phyloP scores from a whole-genome alignment of 2,888 invertebrate species.

The Sepioteuthis lessoniana region DNA sequence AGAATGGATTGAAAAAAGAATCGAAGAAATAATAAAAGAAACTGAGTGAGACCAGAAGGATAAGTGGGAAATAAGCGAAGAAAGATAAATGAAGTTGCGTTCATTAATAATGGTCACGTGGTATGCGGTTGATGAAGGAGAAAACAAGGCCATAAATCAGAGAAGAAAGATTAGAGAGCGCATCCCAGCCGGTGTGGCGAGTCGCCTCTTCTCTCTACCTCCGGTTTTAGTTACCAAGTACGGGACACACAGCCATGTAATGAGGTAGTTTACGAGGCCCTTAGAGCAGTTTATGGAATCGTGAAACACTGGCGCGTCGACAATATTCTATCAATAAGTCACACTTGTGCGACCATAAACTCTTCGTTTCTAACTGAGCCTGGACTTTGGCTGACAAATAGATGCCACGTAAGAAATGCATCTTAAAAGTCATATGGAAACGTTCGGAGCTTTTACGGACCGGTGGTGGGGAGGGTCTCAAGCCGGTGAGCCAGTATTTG shows the following conservation, averaged over 20 bases:
- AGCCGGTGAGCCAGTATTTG: background rate
- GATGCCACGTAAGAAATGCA: conserved; percentile 21
- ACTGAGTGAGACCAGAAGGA: background rate
- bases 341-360: conserved; percentile 37
- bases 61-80: background rate
- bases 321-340: conserved; percentile 47
- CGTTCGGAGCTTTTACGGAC: background rate
- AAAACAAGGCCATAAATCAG: background rate
- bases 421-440: conserved; percentile 2
- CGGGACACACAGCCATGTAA: conserved; percentile 34
- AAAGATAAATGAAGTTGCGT: background rate
- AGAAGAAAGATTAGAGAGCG: background rate
- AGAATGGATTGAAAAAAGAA: background rate
- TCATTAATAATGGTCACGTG: conserved; percentile 33
- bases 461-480: background rate
- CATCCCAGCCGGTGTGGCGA: background rate
- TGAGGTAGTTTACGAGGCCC: conserved; percentile 36
- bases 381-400: conserved; percentile 13
- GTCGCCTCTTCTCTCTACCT: background rate
- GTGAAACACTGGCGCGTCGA: conserved; percentile 24
- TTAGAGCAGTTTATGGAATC: conserved; percentile 42
- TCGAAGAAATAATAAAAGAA: background rate
- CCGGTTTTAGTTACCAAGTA: conserved; percentile 25
- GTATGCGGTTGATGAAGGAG: background rate
- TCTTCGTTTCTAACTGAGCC: background rate